Evolutionary conservation across 2,888 invertebrate species (phyloP), one percentile per base, ranked within the genome.

Genomic region (Limenitis arthemis): DNA sequence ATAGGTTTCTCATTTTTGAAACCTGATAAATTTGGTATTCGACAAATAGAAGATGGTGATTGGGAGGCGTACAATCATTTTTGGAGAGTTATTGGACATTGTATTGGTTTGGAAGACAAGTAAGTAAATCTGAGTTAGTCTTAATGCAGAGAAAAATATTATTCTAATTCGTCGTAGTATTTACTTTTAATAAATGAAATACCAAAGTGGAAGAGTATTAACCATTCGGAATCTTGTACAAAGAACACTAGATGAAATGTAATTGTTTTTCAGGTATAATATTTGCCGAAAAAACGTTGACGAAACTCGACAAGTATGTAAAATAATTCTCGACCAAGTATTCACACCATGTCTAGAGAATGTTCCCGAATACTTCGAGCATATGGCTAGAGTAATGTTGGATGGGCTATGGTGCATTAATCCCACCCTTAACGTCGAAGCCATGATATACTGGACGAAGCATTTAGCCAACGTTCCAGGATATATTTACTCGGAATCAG

Each of bases 31-130:
- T 87, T 95, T 43, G 93, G 94, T 0, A 79, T 96, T 9, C 73
- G 86, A 7, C 86, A 89, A 55, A 76, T 87, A 4, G 87, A 83
- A 8, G 75, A 84, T 0, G 89, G 88, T 40, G 93, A 94, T 56
- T 85, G 94, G 66, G 92, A 93, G 47, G 92, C 91, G 1, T 92
- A 94, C 56, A 81, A 93, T 6, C 95, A 97, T 73, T 89, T 94
- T 68, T 97, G 96, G 97, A 89, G 91, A 56, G 92, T 93, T 0
- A 85, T 97, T 42, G 96, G 95, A 0, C 88, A 91, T 67, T 79
- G 94, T 70, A 85, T 97, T 58, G 97, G 97, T 4, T 90, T 97
- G 54, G 90, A 94, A 61, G 95, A 97, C 63, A 90, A 88, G 91
- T 93, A 30, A 20, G 11, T n/a, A n/a, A n/a, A n/a, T n/a, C n/a